These are phyloP conservation scores for Cheilosia impressa DNA, from an alignment of 2,888 invertebrate genomes.

Conservation along the genomic window DNA sequence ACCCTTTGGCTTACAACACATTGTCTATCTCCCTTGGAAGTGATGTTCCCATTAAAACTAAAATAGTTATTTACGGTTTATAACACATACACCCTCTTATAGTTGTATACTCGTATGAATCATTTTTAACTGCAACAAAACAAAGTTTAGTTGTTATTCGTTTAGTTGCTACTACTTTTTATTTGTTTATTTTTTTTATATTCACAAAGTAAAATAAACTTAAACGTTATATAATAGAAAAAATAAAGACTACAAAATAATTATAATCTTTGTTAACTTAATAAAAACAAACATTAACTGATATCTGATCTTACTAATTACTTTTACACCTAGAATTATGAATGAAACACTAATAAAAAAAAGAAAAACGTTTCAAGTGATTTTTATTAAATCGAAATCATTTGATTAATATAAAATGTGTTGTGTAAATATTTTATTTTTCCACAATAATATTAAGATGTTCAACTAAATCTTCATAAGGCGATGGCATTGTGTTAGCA, in stretches of 20 bases:
- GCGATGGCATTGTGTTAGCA: neutral
- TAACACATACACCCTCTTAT: constrained; percentile 13
- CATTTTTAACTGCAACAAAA: constrained; percentile 54
- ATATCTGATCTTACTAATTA: constrained; percentile 38
- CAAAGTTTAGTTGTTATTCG: constrained; percentile 46
- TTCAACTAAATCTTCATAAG: constrained; percentile 28
- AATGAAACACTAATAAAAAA: constrained; percentile 40
- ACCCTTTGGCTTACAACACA: too few relatives aligned
- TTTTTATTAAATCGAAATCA: constrained; percentile 52
- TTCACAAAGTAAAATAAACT: constrained; percentile 38
- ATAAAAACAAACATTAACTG: constrained; percentile 11
- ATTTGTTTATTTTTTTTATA: constrained; percentile 45
- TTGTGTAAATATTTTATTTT: constrained; percentile 60
- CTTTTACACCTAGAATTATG: constrained; percentile 62
- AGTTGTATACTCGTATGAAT: constrained; percentile 27
- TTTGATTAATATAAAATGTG: constrained; percentile 43
- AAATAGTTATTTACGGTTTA: constrained; percentile 29
- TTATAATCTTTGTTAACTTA: constrained; percentile 48
- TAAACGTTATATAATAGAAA: constrained; percentile 33
- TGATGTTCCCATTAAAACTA: neutral
- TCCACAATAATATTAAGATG: constrained; percentile 40
- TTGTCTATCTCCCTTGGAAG: neutral
- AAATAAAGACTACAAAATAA: constrained; percentile 54
- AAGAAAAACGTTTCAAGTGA: constrained; percentile 42
- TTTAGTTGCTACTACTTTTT: constrained; percentile 57